These are phyloP conservation scores for Mesocricetus auratus DNA, from an alignment of 2,113 vertebrate genomes.

Conservation along the genomic window DNA sequence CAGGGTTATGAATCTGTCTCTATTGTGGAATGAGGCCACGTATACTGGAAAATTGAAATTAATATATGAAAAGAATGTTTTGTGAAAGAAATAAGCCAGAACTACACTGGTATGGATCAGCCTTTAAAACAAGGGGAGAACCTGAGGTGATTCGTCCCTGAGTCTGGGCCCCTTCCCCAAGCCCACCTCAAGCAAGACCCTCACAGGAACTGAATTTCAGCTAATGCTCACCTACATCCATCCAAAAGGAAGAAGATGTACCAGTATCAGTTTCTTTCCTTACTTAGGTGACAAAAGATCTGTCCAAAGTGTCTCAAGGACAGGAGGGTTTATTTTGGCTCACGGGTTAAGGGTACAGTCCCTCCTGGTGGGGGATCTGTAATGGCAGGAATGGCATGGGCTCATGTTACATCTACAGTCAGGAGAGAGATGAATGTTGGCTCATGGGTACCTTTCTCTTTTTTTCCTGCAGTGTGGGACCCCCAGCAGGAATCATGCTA, in stretches of 20 bases:
- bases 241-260: neutral
- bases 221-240: neutral
- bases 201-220: neutral
- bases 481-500: too few relatives aligned
- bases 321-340: neutral
- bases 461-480: neutral
- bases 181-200: neutral
- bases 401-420: neutral
- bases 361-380: neutral
- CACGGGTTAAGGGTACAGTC: too few relatives aligned
- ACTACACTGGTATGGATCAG: neutral
- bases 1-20: conserved; percentile 2
- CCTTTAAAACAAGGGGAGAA: neutral
- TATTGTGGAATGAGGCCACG: neutral
- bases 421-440: neutral
- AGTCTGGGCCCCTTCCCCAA: neutral
- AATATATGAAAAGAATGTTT: conserved; percentile 28
- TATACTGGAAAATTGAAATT: conserved; percentile 41
- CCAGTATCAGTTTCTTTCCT: too few relatives aligned
- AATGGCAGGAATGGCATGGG: neutral
- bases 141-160: neutral
- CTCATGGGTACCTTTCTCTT: neutral
- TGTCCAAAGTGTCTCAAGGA: neutral
- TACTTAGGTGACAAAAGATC: neutral
- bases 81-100: conserved; percentile 40